Evolutionary conservation across 2,888 invertebrate genomes (phyloP).

Genomic region (Himalopsyche japonica): DNA sequence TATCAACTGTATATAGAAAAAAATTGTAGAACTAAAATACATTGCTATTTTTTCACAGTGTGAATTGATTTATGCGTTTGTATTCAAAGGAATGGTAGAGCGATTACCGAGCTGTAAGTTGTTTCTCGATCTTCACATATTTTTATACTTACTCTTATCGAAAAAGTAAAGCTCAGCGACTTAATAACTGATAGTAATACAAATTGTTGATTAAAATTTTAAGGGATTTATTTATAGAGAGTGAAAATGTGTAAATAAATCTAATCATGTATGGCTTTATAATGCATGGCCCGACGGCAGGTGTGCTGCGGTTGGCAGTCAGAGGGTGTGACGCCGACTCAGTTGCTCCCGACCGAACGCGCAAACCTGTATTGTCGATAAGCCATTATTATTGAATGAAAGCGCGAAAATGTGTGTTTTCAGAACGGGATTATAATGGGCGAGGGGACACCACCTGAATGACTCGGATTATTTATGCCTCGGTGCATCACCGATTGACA

Average conservation of each 20-base stretch:
- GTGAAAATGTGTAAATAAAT: background rate
- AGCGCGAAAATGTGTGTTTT: slow-evolving; percentile 28
- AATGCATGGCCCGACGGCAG: slow-evolving; percentile 1
- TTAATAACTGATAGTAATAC: no score
- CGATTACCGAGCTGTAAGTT: no score
- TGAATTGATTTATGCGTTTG: no score
- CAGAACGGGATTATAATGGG: slow-evolving; percentile 13
- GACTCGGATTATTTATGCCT: slow-evolving; percentile 2
- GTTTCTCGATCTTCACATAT: no score
- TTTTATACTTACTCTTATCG: no score
- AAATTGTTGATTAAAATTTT: no score
- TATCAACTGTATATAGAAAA: no score
- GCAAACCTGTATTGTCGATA: slow-evolving; percentile 19
- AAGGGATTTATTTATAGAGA: no score
- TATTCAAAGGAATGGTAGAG: no score
- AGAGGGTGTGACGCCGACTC: background rate
- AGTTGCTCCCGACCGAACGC: background rate
- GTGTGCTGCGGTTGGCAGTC: slow-evolving; percentile 14
- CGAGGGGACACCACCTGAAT: slow-evolving; percentile 6
- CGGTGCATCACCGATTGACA: background rate
- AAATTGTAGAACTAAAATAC: no score
- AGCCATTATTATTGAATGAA: slow-evolving; percentile 21
- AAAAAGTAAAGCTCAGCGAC: no score
- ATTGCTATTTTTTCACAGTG: no score
- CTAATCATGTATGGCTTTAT: background rate